Conservation (phyloP, 2,888 invertebrate genomes). For the Heteropelma amictum region DNA sequence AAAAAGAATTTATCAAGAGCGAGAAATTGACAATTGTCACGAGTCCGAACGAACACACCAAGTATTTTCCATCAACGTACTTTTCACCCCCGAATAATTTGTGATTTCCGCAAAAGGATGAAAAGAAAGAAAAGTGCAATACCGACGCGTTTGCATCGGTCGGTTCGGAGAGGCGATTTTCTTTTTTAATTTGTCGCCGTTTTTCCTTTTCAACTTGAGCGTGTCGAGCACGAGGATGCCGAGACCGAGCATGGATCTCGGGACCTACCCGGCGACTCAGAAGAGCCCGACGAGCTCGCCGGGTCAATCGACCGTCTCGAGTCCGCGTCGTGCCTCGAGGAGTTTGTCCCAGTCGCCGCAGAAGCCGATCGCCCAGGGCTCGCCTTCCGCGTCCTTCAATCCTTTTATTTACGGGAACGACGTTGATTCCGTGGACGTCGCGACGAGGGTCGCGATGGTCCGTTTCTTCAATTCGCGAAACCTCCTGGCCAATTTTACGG, state of each 20-base stretch:
- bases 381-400: constrained; percentile 80
- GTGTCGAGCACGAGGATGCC: constrained; percentile 76
- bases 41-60: too few species aligned
- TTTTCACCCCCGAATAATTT: too few species aligned
- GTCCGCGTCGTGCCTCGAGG: constrained; percentile 75
- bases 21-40: too few species aligned
- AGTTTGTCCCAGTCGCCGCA: constrained; percentile 71
- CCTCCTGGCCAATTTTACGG: constrained; percentile 97
- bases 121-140: too few species aligned
- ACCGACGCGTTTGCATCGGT: too few species aligned
- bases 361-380: constrained; percentile 60
- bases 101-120: too few species aligned
- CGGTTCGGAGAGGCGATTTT: too few species aligned
- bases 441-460: constrained; percentile 98
- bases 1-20: too few species aligned
- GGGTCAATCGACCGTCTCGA: constrained; percentile 67
- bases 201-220: constrained; percentile 63
- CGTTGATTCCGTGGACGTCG: constrained; percentile 98
- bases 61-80: too few species aligned
- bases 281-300: constrained; percentile 75
- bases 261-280: constrained; percentile 49
- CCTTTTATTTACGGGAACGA: constrained; percentile 96
- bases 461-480: constrained; percentile 99
- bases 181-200: constrained; percentile 12
- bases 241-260: constrained; percentile 69